phyloP scores from a whole-genome alignment of 2,888 invertebrate genomes.

The Plusia festucae region DNA sequence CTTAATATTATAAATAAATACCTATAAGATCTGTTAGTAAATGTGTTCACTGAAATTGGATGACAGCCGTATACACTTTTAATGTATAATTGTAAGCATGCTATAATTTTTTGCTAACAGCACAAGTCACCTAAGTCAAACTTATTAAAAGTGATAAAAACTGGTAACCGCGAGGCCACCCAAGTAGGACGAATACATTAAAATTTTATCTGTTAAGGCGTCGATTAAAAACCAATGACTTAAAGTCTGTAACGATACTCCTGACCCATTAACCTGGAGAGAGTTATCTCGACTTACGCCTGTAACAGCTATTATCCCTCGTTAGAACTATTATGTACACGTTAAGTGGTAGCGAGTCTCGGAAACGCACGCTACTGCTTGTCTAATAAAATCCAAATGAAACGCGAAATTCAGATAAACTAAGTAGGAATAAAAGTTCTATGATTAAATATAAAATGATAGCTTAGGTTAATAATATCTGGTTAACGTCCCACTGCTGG shows the following conservation, averaged over 20 bases:
- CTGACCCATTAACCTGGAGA: slow-evolving; percentile 51
- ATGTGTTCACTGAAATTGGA: too few species aligned
- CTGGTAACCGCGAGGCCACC: slow-evolving; percentile 29
- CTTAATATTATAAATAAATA: too few species aligned
- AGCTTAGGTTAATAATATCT: too few species aligned
- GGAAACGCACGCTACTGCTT: slow-evolving; percentile 18
- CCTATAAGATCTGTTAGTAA: too few species aligned
- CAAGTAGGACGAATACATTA: slow-evolving; percentile 37
- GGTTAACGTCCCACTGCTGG: too few species aligned
- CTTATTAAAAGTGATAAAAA: slow-evolving; percentile 21
- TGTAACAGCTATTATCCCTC: slow-evolving; percentile 42
- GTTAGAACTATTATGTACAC: slow-evolving; percentile 26
- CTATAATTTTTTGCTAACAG: too few species aligned
- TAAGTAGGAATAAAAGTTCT: slow-evolving; percentile 19
- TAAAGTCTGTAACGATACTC: slow-evolving; percentile 34
- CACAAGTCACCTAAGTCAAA: background rate
- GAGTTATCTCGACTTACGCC: slow-evolving; percentile 43
- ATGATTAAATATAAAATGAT: slow-evolving; percentile 20
- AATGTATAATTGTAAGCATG: too few species aligned
- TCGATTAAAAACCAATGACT: slow-evolving; percentile 43
- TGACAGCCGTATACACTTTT: too few species aligned
- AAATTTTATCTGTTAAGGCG: slow-evolving; percentile 23
- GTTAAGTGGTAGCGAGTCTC: slow-evolving; percentile 20
- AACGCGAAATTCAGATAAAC: slow-evolving; percentile 8
- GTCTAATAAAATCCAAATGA: slow-evolving; percentile 30